Evolutionary conservation across 2,888 invertebrate genomes (phyloP).

Genomic region (Brassicogethes aeneus): DNA sequence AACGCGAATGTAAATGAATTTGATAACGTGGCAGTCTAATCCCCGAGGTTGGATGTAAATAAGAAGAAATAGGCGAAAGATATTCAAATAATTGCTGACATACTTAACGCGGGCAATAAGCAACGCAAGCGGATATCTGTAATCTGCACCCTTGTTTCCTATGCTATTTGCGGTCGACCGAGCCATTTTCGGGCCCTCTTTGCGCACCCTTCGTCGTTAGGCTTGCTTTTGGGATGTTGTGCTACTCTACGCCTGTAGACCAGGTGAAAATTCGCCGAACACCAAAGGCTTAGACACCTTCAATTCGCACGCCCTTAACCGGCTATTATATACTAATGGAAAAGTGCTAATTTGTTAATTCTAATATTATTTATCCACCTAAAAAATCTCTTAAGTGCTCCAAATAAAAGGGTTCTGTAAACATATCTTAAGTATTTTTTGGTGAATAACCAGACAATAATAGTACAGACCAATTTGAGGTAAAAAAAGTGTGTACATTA

Average conservation of each 20-base stretch:
- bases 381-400: too few species aligned
- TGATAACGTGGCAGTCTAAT: background rate
- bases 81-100: constrained; percentile 36
- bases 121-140: constrained; percentile 34
- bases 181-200: constrained; percentile 33
- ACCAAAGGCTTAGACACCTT: background rate
- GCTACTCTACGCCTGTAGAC: background rate
- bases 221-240: background rate
- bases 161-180: constrained; percentile 39
- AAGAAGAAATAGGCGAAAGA: constrained; percentile 16
- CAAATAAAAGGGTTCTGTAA: too few species aligned
- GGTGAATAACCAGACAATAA: too few species aligned
- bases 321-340: background rate
- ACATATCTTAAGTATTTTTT: too few species aligned
- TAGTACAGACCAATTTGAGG: too few species aligned
- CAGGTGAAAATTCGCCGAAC: background rate
- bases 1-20: background rate
- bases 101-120: constrained; percentile 35
- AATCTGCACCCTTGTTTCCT: constrained; percentile 40
- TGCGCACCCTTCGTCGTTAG: constrained; percentile 10
- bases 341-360: too few species aligned
- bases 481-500: too few species aligned
- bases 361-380: too few species aligned
- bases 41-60: constrained; percentile 11
- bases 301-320: background rate